Evolutionary conservation across 2,797 vertebrate genomes (phyloP).

Genomic region (Rhynchonycteris naso): DNA sequence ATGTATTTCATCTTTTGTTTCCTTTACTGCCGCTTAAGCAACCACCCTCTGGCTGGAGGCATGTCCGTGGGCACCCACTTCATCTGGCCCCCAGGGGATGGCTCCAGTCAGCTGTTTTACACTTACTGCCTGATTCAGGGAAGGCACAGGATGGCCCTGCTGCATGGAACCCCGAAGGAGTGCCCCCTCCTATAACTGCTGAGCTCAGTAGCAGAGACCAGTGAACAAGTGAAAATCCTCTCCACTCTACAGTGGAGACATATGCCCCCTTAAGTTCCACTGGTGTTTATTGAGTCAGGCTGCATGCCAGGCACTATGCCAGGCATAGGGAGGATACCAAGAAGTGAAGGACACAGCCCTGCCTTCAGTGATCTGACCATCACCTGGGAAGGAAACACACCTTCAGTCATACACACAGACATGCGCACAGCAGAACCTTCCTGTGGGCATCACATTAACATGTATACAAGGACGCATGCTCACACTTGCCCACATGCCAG

Average conservation of each 20-base stretch:
- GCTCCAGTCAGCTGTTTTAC: constrained; percentile 61
- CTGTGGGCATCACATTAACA: rapidly evolving
- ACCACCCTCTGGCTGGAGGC: constrained; percentile 62
- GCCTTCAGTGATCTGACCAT: not conserved
- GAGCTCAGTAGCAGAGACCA: constrained; percentile 10
- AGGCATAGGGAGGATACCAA: not conserved
- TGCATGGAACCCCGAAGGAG: not conserved
- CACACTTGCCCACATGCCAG: not conserved
- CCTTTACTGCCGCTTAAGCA: constrained; percentile 79
- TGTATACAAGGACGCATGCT: not conserved
- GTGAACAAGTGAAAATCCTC: not conserved
- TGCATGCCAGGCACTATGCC: not conserved
- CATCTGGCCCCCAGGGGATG: not conserved
- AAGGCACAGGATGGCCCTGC: constrained; percentile 38
- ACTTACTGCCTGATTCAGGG: constrained; percentile 50
- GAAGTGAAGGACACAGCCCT: not conserved
- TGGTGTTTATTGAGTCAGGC: not conserved
- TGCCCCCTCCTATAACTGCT: not conserved
- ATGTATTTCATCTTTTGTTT: constrained; percentile 83
- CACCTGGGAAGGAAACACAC: not conserved
- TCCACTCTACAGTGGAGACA: not conserved
- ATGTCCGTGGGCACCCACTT: constrained; percentile 71
- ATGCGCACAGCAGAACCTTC: not conserved
- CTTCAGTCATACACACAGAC: rapidly evolving
- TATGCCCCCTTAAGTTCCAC: not conserved